Evolutionary conservation across 2,888 invertebrate genomes (phyloP), one percentile per base, ranked within the genome.

Genomic region (Eupithecia vulgata): DNA sequence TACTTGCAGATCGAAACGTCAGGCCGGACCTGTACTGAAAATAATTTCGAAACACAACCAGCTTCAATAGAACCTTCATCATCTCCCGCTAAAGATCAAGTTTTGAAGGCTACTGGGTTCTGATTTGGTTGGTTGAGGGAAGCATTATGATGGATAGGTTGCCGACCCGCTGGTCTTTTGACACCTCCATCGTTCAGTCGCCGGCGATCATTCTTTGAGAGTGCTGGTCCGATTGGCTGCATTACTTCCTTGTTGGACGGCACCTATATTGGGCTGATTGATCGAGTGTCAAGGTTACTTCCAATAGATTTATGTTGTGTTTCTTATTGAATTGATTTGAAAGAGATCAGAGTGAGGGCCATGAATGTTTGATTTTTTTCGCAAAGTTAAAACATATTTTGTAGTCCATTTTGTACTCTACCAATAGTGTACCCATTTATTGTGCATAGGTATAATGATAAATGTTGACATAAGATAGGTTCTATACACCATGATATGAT

Each of bases 1-100:
- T 93, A 88, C 88, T 87, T 90, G 87, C 90, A 90, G 90, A 94
- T 94, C 94, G 94, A 93, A 94, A 93, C 91, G 94, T 92, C 94
- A 93, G 89, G 81, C 85, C 85, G 88, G 87, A 87, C 89, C 87
- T 87, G 88, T 89, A 89, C 88, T 90, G 91, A 91, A 93, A 92
- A 93, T 91, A 91, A 93, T 93, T 93, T 91, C 89, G 79, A 79
- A 83, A 83, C 81, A 79, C 78, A 78, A 68, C 90, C 89, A 87
- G 57, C 69, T 37, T 78, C 71, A 37, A 66, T 79, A 82, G 90
- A 83, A 10, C 88, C 71, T 59, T 72, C 71, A 62, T 30, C 25
- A 64, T 75, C 70, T 74, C 76, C 34, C 7, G 61, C 30, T 17
- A 13, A 35, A n/a, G 21, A 13, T 64, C 37, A 12, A 70, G 66